A percentile compares a stretch with the other conserved stretches of the same genome.
These are phyloP conservation scores for Tokudaia tokunoshimensis DNA, from an alignment of 2,797 vertebrate genomes.

Conservation along the genomic window DNA sequence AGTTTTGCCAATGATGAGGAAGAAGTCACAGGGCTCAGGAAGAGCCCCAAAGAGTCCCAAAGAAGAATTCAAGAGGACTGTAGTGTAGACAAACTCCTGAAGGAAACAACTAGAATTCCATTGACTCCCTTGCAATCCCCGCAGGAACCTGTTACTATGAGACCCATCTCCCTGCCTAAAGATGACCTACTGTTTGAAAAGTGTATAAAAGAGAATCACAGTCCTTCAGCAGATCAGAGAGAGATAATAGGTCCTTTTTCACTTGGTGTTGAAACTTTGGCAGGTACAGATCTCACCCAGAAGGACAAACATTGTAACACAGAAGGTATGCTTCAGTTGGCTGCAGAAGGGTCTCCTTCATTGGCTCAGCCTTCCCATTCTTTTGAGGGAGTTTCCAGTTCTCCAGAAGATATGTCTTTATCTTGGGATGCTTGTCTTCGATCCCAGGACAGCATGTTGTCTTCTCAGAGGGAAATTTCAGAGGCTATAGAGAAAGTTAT, in stretches of 20 bases:
- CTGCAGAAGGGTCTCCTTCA: conserved; percentile 46
- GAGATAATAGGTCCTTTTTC: neutral
- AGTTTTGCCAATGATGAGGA: conserved; percentile 37
- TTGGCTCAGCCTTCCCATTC: neutral
- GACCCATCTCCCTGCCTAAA: conserved; percentile 59
- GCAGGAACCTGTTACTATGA: conserved; percentile 73
- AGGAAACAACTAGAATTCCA: conserved; percentile 73
- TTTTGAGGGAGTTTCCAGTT: neutral
- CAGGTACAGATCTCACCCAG: neutral
- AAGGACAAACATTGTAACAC: conserved; percentile 52
- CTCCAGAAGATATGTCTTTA: conserved; percentile 16
- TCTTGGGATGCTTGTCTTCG: neutral
- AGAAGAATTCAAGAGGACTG: conserved; percentile 22
- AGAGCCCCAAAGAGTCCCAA: conserved; percentile 77
- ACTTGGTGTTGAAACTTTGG: conserved; percentile 53
- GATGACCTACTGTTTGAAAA: conserved; percentile 71
- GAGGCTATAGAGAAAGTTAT: conserved; percentile 82
- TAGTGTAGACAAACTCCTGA: conserved; percentile 72
- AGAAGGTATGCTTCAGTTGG: conserved; percentile 33
- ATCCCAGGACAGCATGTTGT: neutral
- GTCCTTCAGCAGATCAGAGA: conserved; percentile 14
- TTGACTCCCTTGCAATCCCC: conserved; percentile 47
- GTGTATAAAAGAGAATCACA: conserved; percentile 45
- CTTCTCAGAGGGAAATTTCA: conserved; percentile 78
- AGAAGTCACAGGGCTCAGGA: conserved; percentile 33